Base-by-base conservation (phyloP, 2,888 invertebrate species). In the Trimorus sp. region DNA sequence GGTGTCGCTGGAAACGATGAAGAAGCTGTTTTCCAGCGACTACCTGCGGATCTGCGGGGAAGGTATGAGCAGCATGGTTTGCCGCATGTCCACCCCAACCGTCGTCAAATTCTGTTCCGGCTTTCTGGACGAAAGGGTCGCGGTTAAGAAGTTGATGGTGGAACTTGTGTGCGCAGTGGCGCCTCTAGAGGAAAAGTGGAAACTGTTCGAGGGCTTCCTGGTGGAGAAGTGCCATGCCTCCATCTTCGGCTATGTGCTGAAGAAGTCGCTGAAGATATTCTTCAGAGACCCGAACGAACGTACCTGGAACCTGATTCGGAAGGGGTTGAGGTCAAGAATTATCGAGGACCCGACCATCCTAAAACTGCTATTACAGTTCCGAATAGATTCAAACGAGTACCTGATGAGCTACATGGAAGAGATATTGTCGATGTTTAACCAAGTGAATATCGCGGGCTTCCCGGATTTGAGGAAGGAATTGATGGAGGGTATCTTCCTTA, bases 121-220 rank as follows among this genome's bases (percentile, higher is more conserved):
- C 0, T 73, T 91, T 3, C 26, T 83, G 0, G 76, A 75, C 0
- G 74, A 85, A 51, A 86, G 86, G 0, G 87, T 91, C 0, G 86
- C 90, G 0, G 80, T 89, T 0, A 88, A 83, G 9, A 92, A 91
- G 73, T 89, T 90, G 16, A 89, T 88, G 0, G 85, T 91, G 11
- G 86, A 90, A 16, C 4, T 91, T 7, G 74, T 89, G 15, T 84
- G 77, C 26, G 69, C 84, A 9, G 81, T 89, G 0, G 85, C 86
- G 0, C n/a, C 45, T 12, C 9, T n/a, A 6, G 45, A 45, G n/a
- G 45, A 45, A 12, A 45, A 12, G 45, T 9, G 9, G n/a, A 45
- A 45, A 45, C 9, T 45, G 1, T n/a, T 45, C 37, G 87, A 51
- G n/a, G 14, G 14, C 7, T 14, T 12, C 14, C 14, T 51, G 14